Base-by-base conservation (phyloP, 2,888 invertebrate genomes). In the Conus canariensis region DNA sequence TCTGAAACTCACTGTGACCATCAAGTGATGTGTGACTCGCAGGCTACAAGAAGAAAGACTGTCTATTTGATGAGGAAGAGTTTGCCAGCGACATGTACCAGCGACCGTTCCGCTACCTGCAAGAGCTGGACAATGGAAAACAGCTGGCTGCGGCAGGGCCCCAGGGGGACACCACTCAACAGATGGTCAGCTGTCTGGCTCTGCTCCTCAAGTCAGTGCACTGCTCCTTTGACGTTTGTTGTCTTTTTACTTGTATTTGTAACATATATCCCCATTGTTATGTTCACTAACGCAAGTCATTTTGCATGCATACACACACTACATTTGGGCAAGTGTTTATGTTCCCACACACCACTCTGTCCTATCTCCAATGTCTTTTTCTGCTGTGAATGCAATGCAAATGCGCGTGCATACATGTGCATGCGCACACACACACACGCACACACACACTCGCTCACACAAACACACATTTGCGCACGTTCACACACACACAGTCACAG, bases 31-130 rank as follows among this genome's bases (percentile, higher is more conserved):
- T 64, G 14, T 22, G 6, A 8, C 22, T 70, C 1, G 19, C 88
- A 93, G 93, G 86, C 56, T 92, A 89, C 88, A 74, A 88, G 58
- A n/a, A 85, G n/a, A 56, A 89, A 90, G 94, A 94, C 90, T 90
- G 92, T 60, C 88, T 94, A 64, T 94, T 95, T 93, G 95, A 95
- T 82, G 91, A 92, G 2, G 74, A 91, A 58, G 93, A 93, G 90
- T 95, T 94, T 85, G n/a, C 30, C 77, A 94, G 94, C 91, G 90
- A 91, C n/a, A 90, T 91, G 19, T 95, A 94, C 89, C 95, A 95
- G 91, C 88, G 94, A 85, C 94, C 95, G 10, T 95, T 90, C 90
- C 94, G 94, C 90, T 95, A 95, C 89, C 91, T 95, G 58, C 77
- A 70, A 6, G 58, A 94, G 10, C 90, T 93, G 58, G 91, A 93